Evolutionary conservation across 2,113 vertebrate genomes (phyloP), one percentile per base, ranked within the genome.

Genomic region (Aspiorhynchus laticeps): DNA sequence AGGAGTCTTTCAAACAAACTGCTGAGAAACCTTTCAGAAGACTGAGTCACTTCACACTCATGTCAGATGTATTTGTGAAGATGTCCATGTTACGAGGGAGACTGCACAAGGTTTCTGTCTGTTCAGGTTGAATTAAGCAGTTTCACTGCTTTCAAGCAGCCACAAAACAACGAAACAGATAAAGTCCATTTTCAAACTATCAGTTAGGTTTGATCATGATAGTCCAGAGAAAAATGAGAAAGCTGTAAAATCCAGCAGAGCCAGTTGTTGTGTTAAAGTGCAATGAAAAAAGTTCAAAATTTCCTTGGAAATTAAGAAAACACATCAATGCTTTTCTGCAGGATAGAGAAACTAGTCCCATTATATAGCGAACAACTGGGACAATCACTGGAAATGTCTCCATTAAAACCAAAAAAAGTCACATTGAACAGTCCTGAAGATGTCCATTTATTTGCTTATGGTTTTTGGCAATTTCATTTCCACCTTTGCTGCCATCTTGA

Each of bases 1-100:
- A 71, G 10, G 28, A 78, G 61, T 83, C 71, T 83, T 69, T 88
- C 24, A 56, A 5, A 69, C 15, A 33, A 31, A 82, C 15, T 46
- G 38, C 7, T 82, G 80, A 46, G 2, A 48, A 67, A 48, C 14
- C 2, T 36, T 67, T 48, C 15, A 67, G 17, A 67, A 48, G 26
- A 19, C 26, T 6, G 36, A 77, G 61, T 33, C 41, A 71, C 59
- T 82, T 82, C 15, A 82, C n/a, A 26, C 59, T 65, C 7, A 8
- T 5, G 0, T 48, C 61, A 19, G 38, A 26, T 43, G 43, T 67
- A 46, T 65, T 46, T 46, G 61, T 41, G n/a, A 69, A 65, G 4
- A 21, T 19, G 31, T 69, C 41, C 80, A 61, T 26, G 15, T 28
- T 51, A 31, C 9, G 12, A 77, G 75, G 6, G 7, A 77, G 19